phyloP scores from a whole-genome alignment of 2,888 invertebrate genomes.

The Dendrolimus houi region DNA sequence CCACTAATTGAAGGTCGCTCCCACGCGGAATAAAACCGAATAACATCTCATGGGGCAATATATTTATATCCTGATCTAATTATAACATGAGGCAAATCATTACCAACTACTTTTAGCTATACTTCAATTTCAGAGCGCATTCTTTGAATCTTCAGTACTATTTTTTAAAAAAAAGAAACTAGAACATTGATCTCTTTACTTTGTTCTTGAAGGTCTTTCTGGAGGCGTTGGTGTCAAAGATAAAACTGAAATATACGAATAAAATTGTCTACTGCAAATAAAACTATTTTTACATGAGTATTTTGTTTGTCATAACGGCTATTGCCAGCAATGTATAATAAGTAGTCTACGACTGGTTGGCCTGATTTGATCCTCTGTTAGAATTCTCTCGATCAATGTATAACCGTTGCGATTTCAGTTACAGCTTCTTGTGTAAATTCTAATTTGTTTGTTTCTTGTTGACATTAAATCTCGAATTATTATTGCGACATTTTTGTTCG shows the following conservation, averaged over 20 bases:
- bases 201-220: slow-evolving; percentile 16
- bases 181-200: slow-evolving; percentile 21
- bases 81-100: slow-evolving; percentile 44
- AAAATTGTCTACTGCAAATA: slow-evolving; percentile 2
- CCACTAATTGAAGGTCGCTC: slow-evolving; percentile 57
- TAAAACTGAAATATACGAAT: slow-evolving; percentile 1
- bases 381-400: too few relatives aligned
- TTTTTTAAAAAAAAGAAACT: slow-evolving; percentile 14
- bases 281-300: slow-evolving; percentile 9
- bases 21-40: slow-evolving; percentile 41
- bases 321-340: slow-evolving; percentile 3
- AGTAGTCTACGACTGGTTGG: background rate
- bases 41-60: slow-evolving; percentile 42
- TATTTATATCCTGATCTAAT: slow-evolving; percentile 59
- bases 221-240: slow-evolving; percentile 19
- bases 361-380: too few relatives aligned
- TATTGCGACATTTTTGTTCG: too few relatives aligned
- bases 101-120: slow-evolving; percentile 43
- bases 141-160: slow-evolving; percentile 30
- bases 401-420: too few relatives aligned
- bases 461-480: too few relatives aligned
- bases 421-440: too few relatives aligned
- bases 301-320: slow-evolving; percentile 1
- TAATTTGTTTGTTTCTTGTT: too few relatives aligned
- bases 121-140: slow-evolving; percentile 25